These are phyloP conservation scores for Yasuhikotakia modesta DNA, from an alignment of 2,797 vertebrate genomes.

Conservation along the genomic window DNA sequence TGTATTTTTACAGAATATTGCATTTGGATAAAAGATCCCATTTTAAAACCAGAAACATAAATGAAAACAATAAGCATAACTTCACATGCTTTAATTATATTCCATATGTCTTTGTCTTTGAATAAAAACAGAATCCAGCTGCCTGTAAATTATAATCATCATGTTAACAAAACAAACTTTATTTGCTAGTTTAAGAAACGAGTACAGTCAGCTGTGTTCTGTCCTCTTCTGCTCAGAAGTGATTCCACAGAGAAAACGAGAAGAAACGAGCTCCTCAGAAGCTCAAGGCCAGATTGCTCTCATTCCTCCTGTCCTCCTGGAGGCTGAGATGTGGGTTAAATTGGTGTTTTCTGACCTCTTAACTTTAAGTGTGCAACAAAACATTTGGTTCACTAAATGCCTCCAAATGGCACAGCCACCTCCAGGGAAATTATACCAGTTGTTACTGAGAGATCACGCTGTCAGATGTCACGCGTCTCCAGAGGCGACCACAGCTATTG, in stretches of 20 bases:
- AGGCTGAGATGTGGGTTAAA: not conserved
- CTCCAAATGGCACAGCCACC: not conserved
- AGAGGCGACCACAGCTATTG: constrained; percentile 1
- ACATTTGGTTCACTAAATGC: not conserved
- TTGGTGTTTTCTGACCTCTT: constrained; percentile 10
- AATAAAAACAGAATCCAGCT: not conserved
- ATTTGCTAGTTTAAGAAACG: constrained; percentile 27
- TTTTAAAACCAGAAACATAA: constrained; percentile 12
- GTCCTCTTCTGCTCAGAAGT: constrained; percentile 41
- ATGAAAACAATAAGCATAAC: constrained; percentile 30
- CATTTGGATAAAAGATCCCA: not conserved
- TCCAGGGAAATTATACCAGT: not conserved
- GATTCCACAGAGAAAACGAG: constrained; percentile 27
- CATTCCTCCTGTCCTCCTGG: constrained; percentile 6
- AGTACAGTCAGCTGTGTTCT: constrained; percentile 4
- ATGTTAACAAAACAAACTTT: constrained; percentile 18
- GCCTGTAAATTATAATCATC: constrained; percentile 1
- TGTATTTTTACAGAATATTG: not conserved
- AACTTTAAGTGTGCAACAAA: not conserved
- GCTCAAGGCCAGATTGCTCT: constrained; percentile 5
- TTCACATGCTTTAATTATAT: constrained; percentile 42
- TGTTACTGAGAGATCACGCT: not conserved
- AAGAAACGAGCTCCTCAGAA: constrained; percentile 13
- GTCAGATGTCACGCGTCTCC: constrained; percentile 4
- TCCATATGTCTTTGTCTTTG: not conserved